Percentiles rank a stretch among this genome's conserved stretches.
phyloP scores from a whole-genome alignment of 2,888 invertebrate genomes.

The Chesias legatella region DNA sequence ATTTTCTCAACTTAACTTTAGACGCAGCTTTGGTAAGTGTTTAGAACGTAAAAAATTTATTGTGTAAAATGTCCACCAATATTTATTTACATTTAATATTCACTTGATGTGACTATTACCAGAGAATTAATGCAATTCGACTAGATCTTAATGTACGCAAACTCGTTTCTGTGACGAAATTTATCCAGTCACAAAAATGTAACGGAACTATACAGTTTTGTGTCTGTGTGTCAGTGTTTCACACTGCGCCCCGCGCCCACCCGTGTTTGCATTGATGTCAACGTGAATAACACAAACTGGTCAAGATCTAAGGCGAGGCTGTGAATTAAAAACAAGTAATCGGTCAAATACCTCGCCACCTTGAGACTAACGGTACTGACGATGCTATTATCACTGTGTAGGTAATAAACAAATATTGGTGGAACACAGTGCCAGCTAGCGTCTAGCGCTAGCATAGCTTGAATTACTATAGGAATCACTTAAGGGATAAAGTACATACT shows the following conservation, averaged over 20 bases:
- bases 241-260: constrained; percentile 8
- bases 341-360: constrained; percentile 39
- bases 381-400: constrained; percentile 26
- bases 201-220: constrained; percentile 23
- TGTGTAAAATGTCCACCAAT: too few species aligned
- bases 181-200: constrained; percentile 17
- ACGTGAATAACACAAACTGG: constrained; percentile 24
- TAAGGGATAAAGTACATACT: too few species aligned
- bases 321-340: constrained; percentile 33
- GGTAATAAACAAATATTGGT: constrained; percentile 21
- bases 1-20: too few species aligned
- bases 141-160: too few species aligned
- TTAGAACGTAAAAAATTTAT: too few species aligned
- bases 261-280: constrained; percentile 26
- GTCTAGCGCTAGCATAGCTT: too few species aligned
- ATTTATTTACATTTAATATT: too few species aligned
- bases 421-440: too few species aligned
- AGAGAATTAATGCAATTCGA: too few species aligned
- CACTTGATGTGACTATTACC: too few species aligned
- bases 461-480: too few species aligned
- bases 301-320: constrained; percentile 17
- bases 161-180: not conserved
- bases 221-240: constrained; percentile 27
- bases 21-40: too few species aligned
- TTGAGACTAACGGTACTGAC: constrained; percentile 26